A percentile compares a stretch with the other conserved stretches of the same genome.
phyloP scores from a whole-genome alignment of 1,140 invertebrate genomes.

The Meteorus sp. region DNA sequence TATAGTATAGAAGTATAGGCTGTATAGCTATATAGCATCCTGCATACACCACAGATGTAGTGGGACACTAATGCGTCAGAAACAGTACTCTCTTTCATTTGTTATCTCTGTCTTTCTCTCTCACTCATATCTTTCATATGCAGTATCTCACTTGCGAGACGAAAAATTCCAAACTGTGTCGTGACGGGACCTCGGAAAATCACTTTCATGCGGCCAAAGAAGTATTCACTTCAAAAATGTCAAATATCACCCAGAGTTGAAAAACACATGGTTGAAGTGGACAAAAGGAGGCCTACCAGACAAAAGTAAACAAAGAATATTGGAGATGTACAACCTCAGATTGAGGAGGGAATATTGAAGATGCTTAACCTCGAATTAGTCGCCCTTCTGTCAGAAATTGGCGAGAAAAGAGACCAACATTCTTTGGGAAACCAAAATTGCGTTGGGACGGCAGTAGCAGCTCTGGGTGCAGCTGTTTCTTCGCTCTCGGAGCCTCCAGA shows the following conservation, averaged over 20 bases:
- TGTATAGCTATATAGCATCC: too few species aligned
- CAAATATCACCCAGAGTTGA: conserved; percentile 12
- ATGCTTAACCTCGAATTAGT: conserved; percentile 26
- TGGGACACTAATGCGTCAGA: too few species aligned
- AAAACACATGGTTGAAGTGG: background rate
- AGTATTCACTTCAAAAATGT: conserved; percentile 24
- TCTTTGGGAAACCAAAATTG: conserved; percentile 28
- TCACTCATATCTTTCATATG: too few species aligned
- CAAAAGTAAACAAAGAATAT: conserved; percentile 26
- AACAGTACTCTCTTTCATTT: too few species aligned
- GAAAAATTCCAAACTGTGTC: too few species aligned
- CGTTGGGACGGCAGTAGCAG: conserved; percentile 29
- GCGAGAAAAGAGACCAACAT: conserved; percentile 29
- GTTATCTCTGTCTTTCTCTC: too few species aligned
- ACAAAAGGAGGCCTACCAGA: conserved; percentile 38
- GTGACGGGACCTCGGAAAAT: too few species aligned
- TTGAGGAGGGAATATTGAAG: too few species aligned
- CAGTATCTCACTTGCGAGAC: too few species aligned
- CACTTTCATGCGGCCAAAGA: too few species aligned
- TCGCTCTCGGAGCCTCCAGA: conserved; percentile 18
- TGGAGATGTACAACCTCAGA: conserved; percentile 14
- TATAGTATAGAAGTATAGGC: too few species aligned
- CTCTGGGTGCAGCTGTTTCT: conserved; percentile 17
- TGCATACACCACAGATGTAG: too few species aligned
- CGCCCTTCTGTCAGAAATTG: conserved; percentile 21